Conservation (phyloP, 2,797 vertebrate species). For the Antennarius maculatus region DNA sequence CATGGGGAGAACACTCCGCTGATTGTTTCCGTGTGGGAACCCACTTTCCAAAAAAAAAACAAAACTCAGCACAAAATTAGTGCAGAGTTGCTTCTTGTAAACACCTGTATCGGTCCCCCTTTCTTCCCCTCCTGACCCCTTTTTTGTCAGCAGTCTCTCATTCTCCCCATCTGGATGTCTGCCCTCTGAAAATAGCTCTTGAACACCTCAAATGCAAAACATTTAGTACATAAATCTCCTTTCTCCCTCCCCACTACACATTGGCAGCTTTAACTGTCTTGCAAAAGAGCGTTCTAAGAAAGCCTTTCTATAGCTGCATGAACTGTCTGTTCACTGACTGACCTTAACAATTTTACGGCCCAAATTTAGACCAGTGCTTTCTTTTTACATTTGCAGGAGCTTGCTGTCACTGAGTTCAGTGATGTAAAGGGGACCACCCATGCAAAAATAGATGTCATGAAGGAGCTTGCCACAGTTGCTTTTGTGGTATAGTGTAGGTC, state of each 20-base stretch:
- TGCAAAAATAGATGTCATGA: slow-evolving; percentile 67
- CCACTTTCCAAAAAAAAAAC: slow-evolving; percentile 60
- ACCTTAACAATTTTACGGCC: slow-evolving; percentile 56
- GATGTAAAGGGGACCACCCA: slow-evolving; percentile 77
- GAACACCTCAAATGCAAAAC: slow-evolving; percentile 51
- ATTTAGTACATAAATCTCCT: slow-evolving; percentile 47
- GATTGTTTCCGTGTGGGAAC: slow-evolving; percentile 51
- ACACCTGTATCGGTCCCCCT: slow-evolving; percentile 56
- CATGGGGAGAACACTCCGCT: slow-evolving; percentile 50
- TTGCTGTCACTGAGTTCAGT: slow-evolving; percentile 66
- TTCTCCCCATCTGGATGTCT: slow-evolving; percentile 30
- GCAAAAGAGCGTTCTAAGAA: slow-evolving; percentile 55
- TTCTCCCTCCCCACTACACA: slow-evolving; percentile 51
- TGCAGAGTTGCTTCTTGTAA: slow-evolving; percentile 42
- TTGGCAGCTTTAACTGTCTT: slow-evolving; percentile 55
- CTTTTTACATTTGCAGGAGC: slow-evolving; percentile 45
- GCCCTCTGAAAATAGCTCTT: slow-evolving; percentile 33
- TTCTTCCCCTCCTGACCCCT: not conserved
- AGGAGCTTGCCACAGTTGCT: slow-evolving; percentile 41
- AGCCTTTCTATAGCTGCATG: slow-evolving; percentile 52
- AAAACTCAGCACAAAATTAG: slow-evolving; percentile 71
- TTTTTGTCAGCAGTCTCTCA: slow-evolving; percentile 24
- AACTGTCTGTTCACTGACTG: slow-evolving; percentile 66
- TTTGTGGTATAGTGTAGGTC: slow-evolving; percentile 46
- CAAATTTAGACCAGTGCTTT: slow-evolving; percentile 43